Evolutionary conservation across 2,888 invertebrate species (phyloP), one percentile per base, ranked within the genome.

Genomic region (Tenthredo scrophulariae): DNA sequence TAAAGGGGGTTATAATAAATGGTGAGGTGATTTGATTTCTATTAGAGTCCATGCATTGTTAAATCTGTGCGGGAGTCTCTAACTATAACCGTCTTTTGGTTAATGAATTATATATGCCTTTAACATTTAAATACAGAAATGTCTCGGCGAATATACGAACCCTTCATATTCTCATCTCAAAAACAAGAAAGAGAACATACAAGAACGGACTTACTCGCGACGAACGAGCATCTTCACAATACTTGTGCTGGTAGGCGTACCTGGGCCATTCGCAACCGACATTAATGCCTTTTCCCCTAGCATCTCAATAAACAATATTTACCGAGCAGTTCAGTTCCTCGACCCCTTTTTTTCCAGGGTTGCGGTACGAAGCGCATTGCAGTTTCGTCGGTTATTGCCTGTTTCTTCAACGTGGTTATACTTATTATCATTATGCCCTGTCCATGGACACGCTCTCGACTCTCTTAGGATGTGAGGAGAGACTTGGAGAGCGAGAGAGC

Each of bases 21-120:
- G 91, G 91, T 88, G 87, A 88, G 89, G 88, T 89, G 91, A 92
- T 92, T 92, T 92, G 92, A 92, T 92, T 92, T 92, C 92, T 92
- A 92, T 92, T 92, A 91, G 91, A 87, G 88, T 89, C n/a, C 22
- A 22, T 88, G 90, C 88, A 92, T 92, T 92, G 92, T 92, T 90
- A 89, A 86, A 87, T 88, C 89, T 87, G 90, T 85, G 89, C 90
- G 90, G 91, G 90, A 89, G 88, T 86, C 87, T 85, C 1, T 10
- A 62, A 26, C 9, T 22, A 22, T 86, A 72, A 40, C 83, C 77
- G 7, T 2, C 26, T 62, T 22, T 13, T 9, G 29, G 74, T 86
- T 89, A 89, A 89, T 89, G 88, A 89, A 89, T 89, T 88, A 72
- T 33, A 33, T 3, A 70, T n/a, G n/a, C 9, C 2, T 18, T 74